Base-by-base conservation (phyloP, 2,888 invertebrate genomes). In the Standfussiana lucernea region DNA sequence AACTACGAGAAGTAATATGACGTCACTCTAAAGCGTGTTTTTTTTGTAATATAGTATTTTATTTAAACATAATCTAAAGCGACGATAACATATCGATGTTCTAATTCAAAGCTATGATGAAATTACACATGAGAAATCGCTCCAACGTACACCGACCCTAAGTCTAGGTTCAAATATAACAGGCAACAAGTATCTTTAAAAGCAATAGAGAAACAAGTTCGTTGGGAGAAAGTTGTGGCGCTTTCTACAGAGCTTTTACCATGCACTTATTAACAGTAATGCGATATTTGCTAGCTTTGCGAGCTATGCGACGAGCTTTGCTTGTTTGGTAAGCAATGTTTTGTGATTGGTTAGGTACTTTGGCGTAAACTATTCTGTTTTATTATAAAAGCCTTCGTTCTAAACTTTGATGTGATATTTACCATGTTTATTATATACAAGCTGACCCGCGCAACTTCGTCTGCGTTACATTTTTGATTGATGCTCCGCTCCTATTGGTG, bases 161-260 rank as follows among this genome's bases (percentile, higher is more conserved):
- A 81, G 83, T 84, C 83, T 87, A 88, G 85, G 78, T 71, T 72
- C 65, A 64, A 76, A 72, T 59, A 85, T 66, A 65, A 56, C 70
- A 42, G 56, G 71, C 80, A 74, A 66, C 81, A 69, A 75, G 79
- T 80, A 75, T 73, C n/a, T 47, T 21, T 61, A n/a, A 40, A 64
- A 64, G 64, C 8, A 77, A 69, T 67, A 79, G 82, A 81, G 83
- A 90, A 92, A 92, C 93, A 89, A 89, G 92, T 92, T 92, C 83
- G 70, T 74, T 68, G 28, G 87, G 93, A 89, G 93, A 93, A 93
- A 93, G 93, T 92, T 83, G 77, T 72, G 80, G 86, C 64, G 86
- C 89, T 91, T 91, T 91, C 91, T 89, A 86, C 77, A 71, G 50
- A 86, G 87, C 89, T 88, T 88, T 90, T 88, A 88, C 75, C 50